Conservation (phyloP, 2,888 invertebrate genomes). For the Temnothorax ravouxi region DNA sequence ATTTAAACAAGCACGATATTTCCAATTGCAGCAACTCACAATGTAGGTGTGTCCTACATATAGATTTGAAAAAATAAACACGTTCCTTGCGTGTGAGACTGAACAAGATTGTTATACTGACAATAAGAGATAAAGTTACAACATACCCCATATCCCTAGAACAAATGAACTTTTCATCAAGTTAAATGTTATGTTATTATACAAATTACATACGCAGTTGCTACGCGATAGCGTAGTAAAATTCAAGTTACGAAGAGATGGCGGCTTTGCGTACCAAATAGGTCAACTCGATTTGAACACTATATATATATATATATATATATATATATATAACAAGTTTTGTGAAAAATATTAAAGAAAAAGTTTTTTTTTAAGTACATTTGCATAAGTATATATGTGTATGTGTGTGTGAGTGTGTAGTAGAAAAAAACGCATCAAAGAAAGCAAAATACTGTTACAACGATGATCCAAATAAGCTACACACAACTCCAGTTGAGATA, state of each 20-base stretch:
- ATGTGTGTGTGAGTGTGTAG: constrained; percentile 21
- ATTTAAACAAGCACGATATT: constrained; percentile 44
- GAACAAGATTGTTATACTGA: constrained; percentile 50
- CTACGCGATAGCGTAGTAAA: constrained; percentile 55
- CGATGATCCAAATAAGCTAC: constrained; percentile 77
- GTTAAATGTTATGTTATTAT: constrained; percentile 53
- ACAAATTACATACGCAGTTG: constrained; percentile 51
- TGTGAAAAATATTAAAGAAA: constrained; percentile 60
- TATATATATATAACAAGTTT: constrained; percentile 64
- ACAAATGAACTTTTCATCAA: constrained; percentile 64
- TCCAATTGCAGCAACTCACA: constrained; percentile 25
- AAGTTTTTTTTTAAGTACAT: constrained; percentile 45
- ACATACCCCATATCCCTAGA: constrained; percentile 60
- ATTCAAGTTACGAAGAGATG: constrained; percentile 57
- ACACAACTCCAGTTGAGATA: constrained; percentile 81
- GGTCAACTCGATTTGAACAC: constrained; percentile 54
- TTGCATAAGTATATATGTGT: constrained; percentile 34
- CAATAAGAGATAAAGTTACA: constrained; percentile 36
- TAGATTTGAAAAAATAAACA: constrained; percentile 60
- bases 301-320: constrained; percentile 65
- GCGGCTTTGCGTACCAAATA: constrained; percentile 43
- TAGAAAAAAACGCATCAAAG: constrained; percentile 59
- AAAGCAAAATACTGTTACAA: constrained; percentile 69
- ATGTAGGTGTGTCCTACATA: constrained; percentile 29
- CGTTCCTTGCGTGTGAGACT: constrained; percentile 53